Conservation (phyloP, 2,113 vertebrate genomes). For the Crotalus horridus region DNA sequence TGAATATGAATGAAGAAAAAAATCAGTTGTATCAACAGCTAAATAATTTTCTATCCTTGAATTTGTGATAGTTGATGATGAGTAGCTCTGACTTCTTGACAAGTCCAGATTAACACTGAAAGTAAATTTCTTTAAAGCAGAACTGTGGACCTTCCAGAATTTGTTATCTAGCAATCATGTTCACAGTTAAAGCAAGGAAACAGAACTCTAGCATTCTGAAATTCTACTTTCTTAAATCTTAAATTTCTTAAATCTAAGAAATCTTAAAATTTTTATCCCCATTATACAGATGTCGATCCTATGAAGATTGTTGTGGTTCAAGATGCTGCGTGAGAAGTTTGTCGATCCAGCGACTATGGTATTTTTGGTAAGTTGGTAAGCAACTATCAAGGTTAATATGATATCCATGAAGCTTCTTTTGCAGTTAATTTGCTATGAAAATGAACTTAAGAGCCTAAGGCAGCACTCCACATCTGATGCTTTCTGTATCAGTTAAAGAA, state of each 20-base stretch:
- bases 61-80: background rate
- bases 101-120: background rate
- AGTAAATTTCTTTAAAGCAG: fast-evolving
- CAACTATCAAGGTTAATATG: background rate
- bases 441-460: background rate
- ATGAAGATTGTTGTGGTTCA: conserved; percentile 96
- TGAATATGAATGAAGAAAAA: background rate
- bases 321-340: conserved; percentile 92
- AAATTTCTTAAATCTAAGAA: background rate
- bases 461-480: background rate
- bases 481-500: background rate
- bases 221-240: background rate
- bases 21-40: background rate
- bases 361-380: conserved; percentile 86
- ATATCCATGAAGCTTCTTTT: background rate
- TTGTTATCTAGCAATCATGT: background rate
- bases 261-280: background rate
- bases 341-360: conserved; percentile 96
- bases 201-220: background rate
- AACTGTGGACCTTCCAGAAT: background rate
- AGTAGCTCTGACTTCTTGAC: background rate
- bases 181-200: background rate
- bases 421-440: background rate
- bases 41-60: background rate
- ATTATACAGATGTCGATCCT: conserved; percentile 87